phyloP scores from a whole-genome alignment of 2,888 invertebrate species.

The Pedicia rivosa region DNA sequence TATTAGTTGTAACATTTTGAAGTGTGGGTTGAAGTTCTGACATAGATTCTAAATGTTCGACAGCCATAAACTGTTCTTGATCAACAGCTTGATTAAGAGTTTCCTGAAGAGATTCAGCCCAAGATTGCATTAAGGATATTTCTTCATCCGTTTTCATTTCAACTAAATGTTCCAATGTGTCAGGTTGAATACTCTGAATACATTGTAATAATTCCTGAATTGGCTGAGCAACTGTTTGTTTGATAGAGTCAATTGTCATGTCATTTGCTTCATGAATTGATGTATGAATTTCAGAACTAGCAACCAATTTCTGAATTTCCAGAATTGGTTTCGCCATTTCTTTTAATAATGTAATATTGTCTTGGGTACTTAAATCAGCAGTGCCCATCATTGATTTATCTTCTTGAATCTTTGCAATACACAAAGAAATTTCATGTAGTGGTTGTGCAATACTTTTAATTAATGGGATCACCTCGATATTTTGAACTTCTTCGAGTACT shows the following conservation, averaged over 20 bases:
- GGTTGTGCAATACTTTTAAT: constrained; percentile 20
- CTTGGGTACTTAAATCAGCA: background rate
- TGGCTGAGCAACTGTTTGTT: constrained; percentile 6
- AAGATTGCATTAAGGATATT: constrained; percentile 39
- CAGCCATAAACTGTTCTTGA: background rate
- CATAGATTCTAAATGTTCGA: background rate
- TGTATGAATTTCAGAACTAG: background rate
- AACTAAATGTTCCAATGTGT: constrained; percentile 31
- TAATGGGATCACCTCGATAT: constrained; percentile 8
- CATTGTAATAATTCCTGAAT: constrained; percentile 18
- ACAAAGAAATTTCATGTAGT: constrained; percentile 21
- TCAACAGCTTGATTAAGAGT: background rate
- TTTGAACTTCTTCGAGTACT: constrained; percentile 12
- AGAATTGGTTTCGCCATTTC: background rate
- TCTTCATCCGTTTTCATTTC: constrained; percentile 41
- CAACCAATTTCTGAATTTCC: background rate
- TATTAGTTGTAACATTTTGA: background rate
- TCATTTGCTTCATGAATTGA: background rate
- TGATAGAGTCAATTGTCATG: constrained; percentile 1
- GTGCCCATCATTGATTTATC: constrained; percentile 1
- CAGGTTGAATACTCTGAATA: constrained; percentile 21
- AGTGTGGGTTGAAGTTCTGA: background rate
- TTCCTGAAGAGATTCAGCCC: constrained; percentile 25
- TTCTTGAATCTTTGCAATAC: constrained; percentile 23
- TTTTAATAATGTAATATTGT: background rate